Conservation (phyloP, 1,140 invertebrate species). For the Nymphalis io region DNA sequence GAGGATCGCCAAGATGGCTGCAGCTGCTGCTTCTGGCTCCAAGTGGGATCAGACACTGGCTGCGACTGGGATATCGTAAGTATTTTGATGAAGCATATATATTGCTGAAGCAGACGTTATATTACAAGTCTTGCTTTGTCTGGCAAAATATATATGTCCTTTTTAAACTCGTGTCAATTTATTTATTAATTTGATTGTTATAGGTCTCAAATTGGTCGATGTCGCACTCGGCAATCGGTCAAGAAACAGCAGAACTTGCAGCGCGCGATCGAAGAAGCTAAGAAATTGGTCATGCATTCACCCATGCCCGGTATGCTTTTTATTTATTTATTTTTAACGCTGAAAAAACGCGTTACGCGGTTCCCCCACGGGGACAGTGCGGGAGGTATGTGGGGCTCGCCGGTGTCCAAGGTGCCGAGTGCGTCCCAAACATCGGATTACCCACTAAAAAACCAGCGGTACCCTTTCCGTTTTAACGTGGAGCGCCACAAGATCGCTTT, state of each 20-base stretch:
- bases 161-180: no score
- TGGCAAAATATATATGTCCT: background rate
- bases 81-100: background rate
- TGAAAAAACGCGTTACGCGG: no score
- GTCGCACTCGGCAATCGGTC: constrained; percentile 84
- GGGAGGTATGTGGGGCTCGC: no score
- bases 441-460: no score
- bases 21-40: constrained; percentile 83
- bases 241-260: constrained; percentile 88
- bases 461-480: no score
- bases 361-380: no score
- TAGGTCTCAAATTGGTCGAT: constrained; percentile 89
- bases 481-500: no score
- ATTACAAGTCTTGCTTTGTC: no score
- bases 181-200: background rate
- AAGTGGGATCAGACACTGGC: constrained; percentile 87
- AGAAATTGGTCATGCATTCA: constrained; percentile 79
- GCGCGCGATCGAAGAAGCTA: constrained; percentile 88
- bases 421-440: no score
- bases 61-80: constrained; percentile 81
- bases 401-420: no score
- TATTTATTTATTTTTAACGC: no score
- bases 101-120: no score
- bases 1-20: constrained; percentile 86
- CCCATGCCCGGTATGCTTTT: constrained; percentile 77